phyloP scores from a whole-genome alignment of 1,140 invertebrate species.

The Fragariocoptes setiger region DNA sequence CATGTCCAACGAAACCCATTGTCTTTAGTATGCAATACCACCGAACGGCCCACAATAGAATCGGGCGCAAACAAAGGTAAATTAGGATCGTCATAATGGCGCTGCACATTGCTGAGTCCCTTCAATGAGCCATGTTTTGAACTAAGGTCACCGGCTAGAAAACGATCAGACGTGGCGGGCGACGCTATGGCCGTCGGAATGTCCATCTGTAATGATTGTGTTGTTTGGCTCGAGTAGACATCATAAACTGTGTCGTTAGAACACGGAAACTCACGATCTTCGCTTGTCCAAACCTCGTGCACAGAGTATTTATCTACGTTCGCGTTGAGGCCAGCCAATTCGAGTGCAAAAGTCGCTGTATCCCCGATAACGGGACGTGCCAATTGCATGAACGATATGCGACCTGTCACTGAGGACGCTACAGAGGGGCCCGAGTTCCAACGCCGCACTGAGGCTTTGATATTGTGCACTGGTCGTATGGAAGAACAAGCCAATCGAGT shows the following conservation, averaged over 20 bases:
- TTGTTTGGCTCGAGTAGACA: constrained; percentile 19
- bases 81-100: constrained; percentile 42
- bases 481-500: constrained; percentile 53
- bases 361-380: too few species aligned
- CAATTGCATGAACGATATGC: constrained; percentile 25
- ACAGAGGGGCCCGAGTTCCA: constrained; percentile 20
- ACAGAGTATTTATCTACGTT: constrained; percentile 40
- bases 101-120: constrained; percentile 21
- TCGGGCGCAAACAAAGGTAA: constrained; percentile 46
- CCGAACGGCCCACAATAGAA: constrained; percentile 48
- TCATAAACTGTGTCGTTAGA: constrained; percentile 41
- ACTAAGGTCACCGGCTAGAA: constrained; percentile 59
- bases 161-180: constrained; percentile 39
- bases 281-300: constrained; percentile 46
- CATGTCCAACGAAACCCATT: constrained; percentile 30
- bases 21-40: constrained; percentile 44
- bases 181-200: background rate
- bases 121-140: constrained; percentile 36
- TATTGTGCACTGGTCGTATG: constrained; percentile 12
- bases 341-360: constrained; percentile 29
- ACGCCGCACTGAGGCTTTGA: constrained; percentile 11
- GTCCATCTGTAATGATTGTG: background rate
- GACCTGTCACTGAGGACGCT: constrained; percentile 23
- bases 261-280: constrained; percentile 54
- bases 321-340: constrained; percentile 33